Evolutionary conservation across 2,888 invertebrate genomes (phyloP), one percentile per base, ranked within the genome.

Genomic region (Leptarthrus brevirostris): DNA sequence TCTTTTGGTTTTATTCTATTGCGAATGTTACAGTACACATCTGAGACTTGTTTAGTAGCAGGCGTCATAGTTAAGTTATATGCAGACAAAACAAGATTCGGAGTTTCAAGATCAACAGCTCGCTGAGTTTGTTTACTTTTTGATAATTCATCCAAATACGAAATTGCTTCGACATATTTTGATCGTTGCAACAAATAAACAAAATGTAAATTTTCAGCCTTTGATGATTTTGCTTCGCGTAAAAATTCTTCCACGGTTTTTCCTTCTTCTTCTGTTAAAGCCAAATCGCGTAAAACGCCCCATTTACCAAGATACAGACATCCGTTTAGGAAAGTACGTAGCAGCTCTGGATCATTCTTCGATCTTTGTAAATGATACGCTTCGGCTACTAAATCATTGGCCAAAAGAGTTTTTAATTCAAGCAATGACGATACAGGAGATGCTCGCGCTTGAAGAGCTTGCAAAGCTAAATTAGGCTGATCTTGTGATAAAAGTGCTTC

Each of bases 41-140:
- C 83, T 0, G 83, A 81, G 3, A 85, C 75, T 12, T 80, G 78
- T 71, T 82, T 82, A 0, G 81, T 81, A 0, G 83, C 79, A 0
- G 85, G 84, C 1, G 83, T 80, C 83, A 85, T 83, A 0, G 85
- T 83, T 0, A 81, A 78, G 20, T 82, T 82, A 40, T 82, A 84
- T 0, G 85, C 83, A 0, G 80, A 80, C n/a, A 85, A 53, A 8
- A 85, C 80, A 18, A 81, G 74, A 47, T 79, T 81, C 1, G 82
- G 80, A 0, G 82, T 82, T 47, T 83, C 81, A 22, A 81, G 75
- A 36, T 79, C 78, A 2, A 74, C 61, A 5, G 40, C 71, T 18
- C 26, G 2, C 14, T 52, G 44, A 72, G 64, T 70, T 54, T 76
- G 56, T 52, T 80, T 77, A 8, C 75, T 79, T 12, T 77, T 79